Evolutionary conservation across 2,888 invertebrate genomes (phyloP), one percentile per base, ranked within the genome.

Genomic region (Acronicta leporina): DNA sequence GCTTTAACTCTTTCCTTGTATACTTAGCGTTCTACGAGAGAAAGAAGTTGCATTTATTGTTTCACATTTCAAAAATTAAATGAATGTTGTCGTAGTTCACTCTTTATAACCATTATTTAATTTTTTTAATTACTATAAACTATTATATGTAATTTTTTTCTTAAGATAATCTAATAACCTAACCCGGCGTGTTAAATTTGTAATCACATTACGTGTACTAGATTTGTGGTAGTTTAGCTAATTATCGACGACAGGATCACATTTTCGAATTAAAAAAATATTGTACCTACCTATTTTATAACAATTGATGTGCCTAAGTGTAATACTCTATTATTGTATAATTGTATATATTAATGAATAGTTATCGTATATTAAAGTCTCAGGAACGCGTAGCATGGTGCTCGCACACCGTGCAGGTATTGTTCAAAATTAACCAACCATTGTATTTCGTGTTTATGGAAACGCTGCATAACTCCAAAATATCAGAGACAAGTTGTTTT

Each of bases 281-380:
- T 72, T 75, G 91, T 94, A 38, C 38, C 38, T 94, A 38, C 38
- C 38, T 38, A 93, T 92, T 94, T 92, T 92, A 94, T 93, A 94
- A 94, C 89, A 95, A 94, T 95, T 92, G 95, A 95, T 95, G 95
- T 95, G 95, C 95, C 95, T 95, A 95, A 94, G 94, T 95, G 95
- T 95, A 92, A 90, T 90, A 81, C 82, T 93, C 87, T 93, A 91
- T 76, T 76, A 73, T 84, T 85, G 86, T 92, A n/a, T n/a, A 91
- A 89, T 83, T 91, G 88, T 92, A 90, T 86, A 89, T 87, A 86
- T 47, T 72, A 80, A 57, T 70, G 47, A 71, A 84, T 89, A 83
- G 84, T 84, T 85, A 83, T 85, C 83, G 81, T 86, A 87, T 84
- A 33, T 82, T 80, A 79, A 82, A 82, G 85, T 86, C 80, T 84